Base-by-base conservation (phyloP, 2,888 invertebrate species). In the Ectobius pallidus region DNA sequence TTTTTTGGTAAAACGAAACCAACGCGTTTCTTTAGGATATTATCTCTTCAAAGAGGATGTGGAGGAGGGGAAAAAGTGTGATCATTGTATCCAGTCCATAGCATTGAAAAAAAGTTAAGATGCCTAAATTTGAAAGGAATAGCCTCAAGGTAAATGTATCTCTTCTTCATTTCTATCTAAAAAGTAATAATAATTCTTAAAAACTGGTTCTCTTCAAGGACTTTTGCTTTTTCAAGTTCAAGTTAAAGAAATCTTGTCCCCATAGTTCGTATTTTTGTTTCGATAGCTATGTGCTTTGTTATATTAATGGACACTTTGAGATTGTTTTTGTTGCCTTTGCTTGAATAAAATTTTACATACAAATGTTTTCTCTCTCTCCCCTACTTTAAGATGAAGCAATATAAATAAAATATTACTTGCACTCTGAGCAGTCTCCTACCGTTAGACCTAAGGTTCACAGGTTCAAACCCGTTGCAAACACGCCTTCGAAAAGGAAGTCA, bases 291-390 rank as follows among this genome's bases (percentile, higher is more conserved):
- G 30, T 32, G 7, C 34, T 34, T 34, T 34, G 34, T 11, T 34
- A 7, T n/a, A n/a, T n/a, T n/a, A 34, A 34, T 34, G 6, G 34
- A 7, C 7, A 34, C 34, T 34, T 70, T 52, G 20, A 30, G 20
- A 32, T 58, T 71, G n/a, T 71, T 62, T 1, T 55, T 72, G 73
- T 70, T 9, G n/a, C n/a, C n/a, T n/a, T n/a, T n/a, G n/a, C n/a
- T n/a, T n/a, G n/a, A n/a, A n/a, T n/a, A n/a, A n/a, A n/a, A n/a
- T n/a, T n/a, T n/a, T n/a, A n/a, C n/a, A n/a, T n/a, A n/a, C n/a
- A n/a, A n/a, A n/a, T n/a, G n/a, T n/a, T n/a, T n/a, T n/a, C n/a
- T n/a, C n/a, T n/a, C n/a, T n/a, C n/a, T n/a, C n/a, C n/a, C n/a
- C n/a, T n/a, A n/a, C n/a, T n/a, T n/a, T n/a, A n/a, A n/a, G n/a